Evolutionary conservation across 2,113 vertebrate genomes (phyloP).

Genomic region (Thamnaconus septentrionalis): DNA sequence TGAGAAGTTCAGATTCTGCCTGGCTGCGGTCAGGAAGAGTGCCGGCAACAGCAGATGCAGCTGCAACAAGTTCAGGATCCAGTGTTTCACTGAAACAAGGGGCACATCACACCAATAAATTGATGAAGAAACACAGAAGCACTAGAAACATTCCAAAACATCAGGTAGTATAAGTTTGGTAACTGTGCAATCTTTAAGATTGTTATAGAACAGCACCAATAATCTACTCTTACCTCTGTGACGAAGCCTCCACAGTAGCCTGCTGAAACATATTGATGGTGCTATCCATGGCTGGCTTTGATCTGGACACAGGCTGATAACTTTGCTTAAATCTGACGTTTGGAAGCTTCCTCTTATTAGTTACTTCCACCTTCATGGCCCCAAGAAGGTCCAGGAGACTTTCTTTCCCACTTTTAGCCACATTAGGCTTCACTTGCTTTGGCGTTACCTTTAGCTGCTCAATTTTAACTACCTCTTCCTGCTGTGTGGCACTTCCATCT

Average conservation of each 20-base stretch:
- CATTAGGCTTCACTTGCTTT: neutral
- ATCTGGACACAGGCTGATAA: conserved; percentile 19
- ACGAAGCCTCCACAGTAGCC: conserved; percentile 38
- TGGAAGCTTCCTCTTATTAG: conserved; percentile 71
- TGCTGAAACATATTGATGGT: conserved; percentile 65
- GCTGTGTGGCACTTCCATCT: conserved; percentile 3
- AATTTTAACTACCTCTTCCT: neutral
- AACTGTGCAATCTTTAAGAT: neutral
- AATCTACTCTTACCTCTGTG: conserved; percentile 73
- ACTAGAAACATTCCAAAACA: neutral
- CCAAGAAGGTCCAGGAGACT: conserved; percentile 80
- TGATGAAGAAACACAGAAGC: neutral
- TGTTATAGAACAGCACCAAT: neutral
- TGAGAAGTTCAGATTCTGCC: conserved; percentile 85
- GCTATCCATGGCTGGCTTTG: conserved; percentile 40
- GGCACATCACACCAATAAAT: neutral
- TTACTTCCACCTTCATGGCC: conserved; percentile 87
- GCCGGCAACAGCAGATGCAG: conserved; percentile 84
- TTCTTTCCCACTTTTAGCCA: conserved; percentile 69
- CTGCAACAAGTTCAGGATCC: conserved; percentile 80
- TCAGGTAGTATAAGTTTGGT: neutral
- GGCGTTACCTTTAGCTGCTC: conserved; percentile 4
- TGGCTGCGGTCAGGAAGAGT: conserved; percentile 76
- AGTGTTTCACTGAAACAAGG: conserved; percentile 57
- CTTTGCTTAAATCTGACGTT: conserved; percentile 46